Evolutionary conservation across 2,113 vertebrate genomes (phyloP).

Genomic region (Pelecanoides urinatrix): DNA sequence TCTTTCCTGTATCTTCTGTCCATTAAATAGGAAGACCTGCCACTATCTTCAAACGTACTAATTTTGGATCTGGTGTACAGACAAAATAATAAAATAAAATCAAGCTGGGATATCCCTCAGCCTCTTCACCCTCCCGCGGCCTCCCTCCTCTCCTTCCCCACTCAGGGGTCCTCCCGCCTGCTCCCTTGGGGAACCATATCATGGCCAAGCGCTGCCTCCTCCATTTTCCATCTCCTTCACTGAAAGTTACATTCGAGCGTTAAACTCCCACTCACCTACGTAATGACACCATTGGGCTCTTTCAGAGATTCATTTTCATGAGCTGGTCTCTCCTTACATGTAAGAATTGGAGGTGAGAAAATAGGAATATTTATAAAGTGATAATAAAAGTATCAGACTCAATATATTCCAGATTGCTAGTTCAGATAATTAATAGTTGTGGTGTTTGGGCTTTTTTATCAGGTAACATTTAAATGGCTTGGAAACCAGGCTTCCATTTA

Average conservation of each 20-base stretch:
- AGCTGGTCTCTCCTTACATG: not conserved
- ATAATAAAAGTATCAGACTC: not conserved
- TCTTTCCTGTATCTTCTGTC: not conserved
- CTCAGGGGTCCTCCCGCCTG: not conserved
- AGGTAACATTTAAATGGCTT: not conserved
- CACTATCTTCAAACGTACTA: not conserved
- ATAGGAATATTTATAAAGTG: conserved; percentile 13
- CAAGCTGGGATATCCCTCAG: not conserved
- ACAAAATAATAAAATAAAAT: not conserved
- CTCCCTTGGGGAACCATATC: not conserved
- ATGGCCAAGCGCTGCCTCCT: rapidly evolving
- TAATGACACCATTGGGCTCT: not conserved
- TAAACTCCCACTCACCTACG: not conserved
- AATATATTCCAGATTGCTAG: not conserved
- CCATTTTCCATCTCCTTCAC: not conserved
- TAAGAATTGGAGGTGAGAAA: not conserved
- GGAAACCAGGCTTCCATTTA: conserved; percentile 10
- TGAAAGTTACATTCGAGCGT: not conserved
- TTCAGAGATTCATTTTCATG: conserved; percentile 21
- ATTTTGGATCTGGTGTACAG: not conserved
- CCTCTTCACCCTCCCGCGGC: not conserved
- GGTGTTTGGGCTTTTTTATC: not conserved
- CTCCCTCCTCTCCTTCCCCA: not conserved
- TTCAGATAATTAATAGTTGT: conserved; percentile 12
- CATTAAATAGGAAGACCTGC: not conserved